Conservation (phyloP, 2,113 vertebrate species). For the Chlorodrepanis virens region DNA sequence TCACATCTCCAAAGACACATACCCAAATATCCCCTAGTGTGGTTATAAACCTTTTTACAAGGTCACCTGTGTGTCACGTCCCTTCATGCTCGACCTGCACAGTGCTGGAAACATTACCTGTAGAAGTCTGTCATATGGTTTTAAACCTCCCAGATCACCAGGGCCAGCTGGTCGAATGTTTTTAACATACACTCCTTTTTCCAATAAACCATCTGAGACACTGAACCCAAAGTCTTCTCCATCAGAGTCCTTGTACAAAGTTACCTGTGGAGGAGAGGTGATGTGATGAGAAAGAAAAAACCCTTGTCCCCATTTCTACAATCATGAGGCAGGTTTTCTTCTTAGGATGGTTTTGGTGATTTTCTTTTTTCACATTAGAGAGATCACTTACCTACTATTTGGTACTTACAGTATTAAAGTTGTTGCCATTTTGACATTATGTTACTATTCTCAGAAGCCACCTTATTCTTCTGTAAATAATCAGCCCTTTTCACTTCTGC, state of each 20-base stretch:
- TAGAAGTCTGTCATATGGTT: slow-evolving; percentile 89
- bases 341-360: not conserved
- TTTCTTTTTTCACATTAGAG: not conserved
- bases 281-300: not conserved
- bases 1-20: not conserved
- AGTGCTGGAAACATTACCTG: slow-evolving; percentile 77
- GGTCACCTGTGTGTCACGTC: too few species aligned
- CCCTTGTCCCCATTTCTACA: not conserved
- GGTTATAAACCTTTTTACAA: not conserved
- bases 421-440: not conserved
- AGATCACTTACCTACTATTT: not conserved
- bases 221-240: slow-evolving; percentile 98
- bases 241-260: slow-evolving; percentile 88
- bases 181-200: slow-evolving; percentile 96
- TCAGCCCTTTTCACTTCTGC: not conserved
- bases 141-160: slow-evolving; percentile 86
- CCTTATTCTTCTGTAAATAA: not conserved
- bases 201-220: slow-evolving; percentile 91
- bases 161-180: slow-evolving; percentile 90
- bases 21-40: not conserved
- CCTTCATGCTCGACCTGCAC: not conserved
- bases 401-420: not conserved
- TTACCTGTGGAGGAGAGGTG: slow-evolving; percentile 75
- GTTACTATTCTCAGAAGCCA: not conserved
- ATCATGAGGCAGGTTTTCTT: not conserved